Conservation (phyloP, 2,888 invertebrate genomes). For the Nephrotoma appendiculata region DNA sequence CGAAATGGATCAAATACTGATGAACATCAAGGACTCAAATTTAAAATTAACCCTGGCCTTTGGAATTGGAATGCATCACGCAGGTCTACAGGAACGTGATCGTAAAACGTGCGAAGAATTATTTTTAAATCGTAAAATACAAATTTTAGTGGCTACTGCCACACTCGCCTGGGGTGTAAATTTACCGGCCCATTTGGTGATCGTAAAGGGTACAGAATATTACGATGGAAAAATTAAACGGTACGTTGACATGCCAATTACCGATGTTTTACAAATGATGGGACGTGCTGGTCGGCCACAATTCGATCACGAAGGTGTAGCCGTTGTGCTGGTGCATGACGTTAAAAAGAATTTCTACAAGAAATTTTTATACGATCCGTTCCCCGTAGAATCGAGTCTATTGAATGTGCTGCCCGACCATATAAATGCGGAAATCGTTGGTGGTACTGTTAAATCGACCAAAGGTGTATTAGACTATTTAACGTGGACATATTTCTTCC, state of each 20-base stretch:
- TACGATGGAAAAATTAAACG: slow-evolving; percentile 93
- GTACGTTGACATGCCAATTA: slow-evolving; percentile 99
- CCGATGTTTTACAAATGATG: slow-evolving; percentile 99
- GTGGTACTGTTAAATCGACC: slow-evolving; percentile 85
- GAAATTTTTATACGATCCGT: slow-evolving; percentile 97
- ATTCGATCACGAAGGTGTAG: slow-evolving; percentile 85
- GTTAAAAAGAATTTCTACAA: slow-evolving; percentile 98
- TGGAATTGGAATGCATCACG: slow-evolving; percentile 98
- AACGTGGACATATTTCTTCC: slow-evolving; percentile 97
- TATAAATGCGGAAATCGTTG: slow-evolving; percentile 91
- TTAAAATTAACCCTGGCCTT: slow-evolving; percentile 87
- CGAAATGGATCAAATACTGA: slow-evolving; percentile 68
- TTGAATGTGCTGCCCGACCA: slow-evolving; percentile 88
- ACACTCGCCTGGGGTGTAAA: slow-evolving; percentile 99
- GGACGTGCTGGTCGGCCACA: slow-evolving; percentile 96
- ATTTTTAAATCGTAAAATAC: slow-evolving; percentile 89
- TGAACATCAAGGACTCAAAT: slow-evolving; percentile 69
- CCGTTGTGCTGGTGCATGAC: slow-evolving; percentile 84
- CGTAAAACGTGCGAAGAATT: slow-evolving; percentile 83
- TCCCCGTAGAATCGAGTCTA: slow-evolving; percentile 95
- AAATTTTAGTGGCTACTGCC: slow-evolving; percentile 91
- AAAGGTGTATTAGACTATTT: slow-evolving; percentile 92
- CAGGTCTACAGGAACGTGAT: slow-evolving; percentile 88
- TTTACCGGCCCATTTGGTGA: slow-evolving; percentile 93
- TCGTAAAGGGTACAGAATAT: slow-evolving; percentile 98